A percentile compares a stretch with the other conserved stretches of the same genome.
These are phyloP conservation scores for Epinephelus lanceolatus DNA, from an alignment of 2,113 vertebrate species.

Conservation along the genomic window DNA sequence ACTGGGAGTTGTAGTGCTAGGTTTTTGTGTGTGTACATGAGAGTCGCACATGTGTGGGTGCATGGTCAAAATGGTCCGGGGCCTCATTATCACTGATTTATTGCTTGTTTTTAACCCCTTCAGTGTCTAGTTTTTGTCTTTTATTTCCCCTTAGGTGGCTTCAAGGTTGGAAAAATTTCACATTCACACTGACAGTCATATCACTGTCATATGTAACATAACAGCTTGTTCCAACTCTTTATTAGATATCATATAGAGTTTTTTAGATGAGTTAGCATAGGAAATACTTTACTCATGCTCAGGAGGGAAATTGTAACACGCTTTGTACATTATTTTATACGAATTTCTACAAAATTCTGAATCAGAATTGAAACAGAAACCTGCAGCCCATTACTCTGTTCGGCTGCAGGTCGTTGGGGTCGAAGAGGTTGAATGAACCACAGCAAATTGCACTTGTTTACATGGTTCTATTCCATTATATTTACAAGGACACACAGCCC, in stretches of 20 bases:
- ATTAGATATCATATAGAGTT: background rate
- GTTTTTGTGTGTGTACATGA: background rate
- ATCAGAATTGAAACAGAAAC: background rate
- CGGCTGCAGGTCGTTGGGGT: background rate
- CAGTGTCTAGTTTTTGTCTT: background rate
- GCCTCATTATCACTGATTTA: slow-evolving; percentile 21
- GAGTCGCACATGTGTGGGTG: slow-evolving; percentile 1
- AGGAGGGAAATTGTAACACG: too few relatives aligned
- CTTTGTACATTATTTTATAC: background rate
- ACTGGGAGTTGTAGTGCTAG: background rate
- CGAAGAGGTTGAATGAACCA: slow-evolving; percentile 9
- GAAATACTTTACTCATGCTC: too few relatives aligned
- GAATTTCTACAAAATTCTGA: background rate
- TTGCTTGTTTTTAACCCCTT: slow-evolving; percentile 12
- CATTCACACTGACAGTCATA: background rate
- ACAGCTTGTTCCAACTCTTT: background rate
- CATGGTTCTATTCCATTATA: slow-evolving; percentile 10
- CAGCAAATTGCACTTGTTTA: slow-evolving; percentile 8
- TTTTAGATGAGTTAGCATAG: too few relatives aligned
- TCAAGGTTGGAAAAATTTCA: background rate
- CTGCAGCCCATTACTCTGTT: background rate
- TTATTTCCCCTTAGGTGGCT: background rate
- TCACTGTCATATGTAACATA: background rate
- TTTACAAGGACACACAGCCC: slow-evolving; percentile 11
- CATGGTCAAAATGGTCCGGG: background rate